Conservation (phyloP, 2,888 invertebrate genomes). For the Harmothoe impar region DNA sequence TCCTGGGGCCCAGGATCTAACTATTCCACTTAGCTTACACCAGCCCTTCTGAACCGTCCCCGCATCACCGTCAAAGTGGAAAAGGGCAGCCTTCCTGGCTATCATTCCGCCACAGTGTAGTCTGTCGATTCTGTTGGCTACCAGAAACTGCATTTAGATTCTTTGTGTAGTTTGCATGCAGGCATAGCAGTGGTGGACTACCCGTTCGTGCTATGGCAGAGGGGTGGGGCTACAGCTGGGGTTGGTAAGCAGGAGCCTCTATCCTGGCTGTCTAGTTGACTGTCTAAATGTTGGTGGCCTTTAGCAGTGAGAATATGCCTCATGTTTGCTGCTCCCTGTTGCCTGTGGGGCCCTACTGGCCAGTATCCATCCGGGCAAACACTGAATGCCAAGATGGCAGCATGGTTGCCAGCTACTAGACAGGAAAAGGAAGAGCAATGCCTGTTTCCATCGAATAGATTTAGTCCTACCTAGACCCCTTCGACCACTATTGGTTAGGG, state of each 20-base stretch:
- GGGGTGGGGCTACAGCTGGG: not conserved
- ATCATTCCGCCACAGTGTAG: no score
- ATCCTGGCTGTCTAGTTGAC: not conserved
- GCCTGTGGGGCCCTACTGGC: not conserved
- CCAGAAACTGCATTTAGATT: not conserved
- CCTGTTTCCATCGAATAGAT: not conserved
- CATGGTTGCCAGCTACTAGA: not conserved
- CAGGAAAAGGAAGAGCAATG: not conserved
- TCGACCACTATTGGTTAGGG: no score
- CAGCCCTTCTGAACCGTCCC: no score
- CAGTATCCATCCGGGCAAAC: not conserved
- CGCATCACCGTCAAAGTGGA: no score
- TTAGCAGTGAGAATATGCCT: not conserved
- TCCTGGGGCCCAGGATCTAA: no score
- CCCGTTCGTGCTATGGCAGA: not conserved
- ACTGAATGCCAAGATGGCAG: not conserved
- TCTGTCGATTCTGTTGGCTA: no score
- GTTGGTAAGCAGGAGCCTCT: not conserved
- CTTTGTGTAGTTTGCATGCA: not conserved
- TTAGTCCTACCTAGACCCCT: no score
- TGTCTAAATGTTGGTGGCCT: not conserved
- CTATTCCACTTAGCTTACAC: no score
- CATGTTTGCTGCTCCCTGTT: slow-evolving; percentile 14
- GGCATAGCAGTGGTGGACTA: not conserved
- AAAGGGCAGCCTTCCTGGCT: no score